Evolutionary conservation across 2,113 vertebrate species (phyloP), one percentile per base, ranked within the genome.

Genomic region (human): DNA sequence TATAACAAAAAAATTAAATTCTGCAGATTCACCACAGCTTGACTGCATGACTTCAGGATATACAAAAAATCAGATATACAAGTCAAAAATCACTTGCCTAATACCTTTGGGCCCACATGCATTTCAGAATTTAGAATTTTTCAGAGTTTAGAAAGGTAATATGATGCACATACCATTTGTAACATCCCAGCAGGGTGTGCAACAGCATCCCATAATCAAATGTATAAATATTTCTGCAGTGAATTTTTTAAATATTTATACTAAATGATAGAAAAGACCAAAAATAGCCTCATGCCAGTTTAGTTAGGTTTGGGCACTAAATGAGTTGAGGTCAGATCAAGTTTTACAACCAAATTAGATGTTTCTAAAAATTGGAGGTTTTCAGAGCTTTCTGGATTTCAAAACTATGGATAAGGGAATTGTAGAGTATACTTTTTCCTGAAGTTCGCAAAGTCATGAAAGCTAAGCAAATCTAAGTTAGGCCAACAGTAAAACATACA

Each of bases 41-140:
- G 18, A 45, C 12, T 68, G 18, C 0, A 30, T 13, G 13, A 87
- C 75, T 73, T 93, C 35, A 88, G 32, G 55, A 57, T 30, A 68
- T 11, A 89, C 14, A 79, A 66, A 48, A 82, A 88, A 84, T 18
- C 35, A 82, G 82, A 75, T 17, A 81, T 12, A n/a, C 35, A 23
- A 83, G 18, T 93, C 4, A 32, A 89, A 66, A 92, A 70, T 40
- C n/a, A 80, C 22, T 52, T 83, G 11, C 35, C 68, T 61, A 35
- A 92, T 73, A 88, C 3, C 23, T 94, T 61, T 78, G 68, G 61
- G 12, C 45, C 32, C 30, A 55, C 5, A 27, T 73, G 4, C 55
- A 35, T 68, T 90, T 97, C 61, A 68, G 13, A 85, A 87, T 68
- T 83, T 38, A 66, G 40, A 92, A 82, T 57, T 86, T 68, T 70